Evolutionary conservation across 2,113 vertebrate genomes (phyloP), one percentile per base, ranked within the genome.

Genomic region (Collichthys lucidus): DNA sequence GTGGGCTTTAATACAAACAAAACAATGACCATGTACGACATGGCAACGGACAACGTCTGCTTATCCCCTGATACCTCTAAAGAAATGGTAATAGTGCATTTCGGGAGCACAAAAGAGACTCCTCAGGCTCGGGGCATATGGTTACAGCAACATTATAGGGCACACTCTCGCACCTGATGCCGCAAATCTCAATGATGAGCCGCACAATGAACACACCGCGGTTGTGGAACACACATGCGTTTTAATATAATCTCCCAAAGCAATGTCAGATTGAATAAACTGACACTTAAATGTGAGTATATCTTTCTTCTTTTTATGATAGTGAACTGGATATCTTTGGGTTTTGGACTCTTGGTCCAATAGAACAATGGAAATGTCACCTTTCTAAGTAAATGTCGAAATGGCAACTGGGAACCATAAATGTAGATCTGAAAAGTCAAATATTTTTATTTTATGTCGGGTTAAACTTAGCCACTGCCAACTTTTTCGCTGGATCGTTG

Each of bases 11-110:
- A 91, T 80, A 86, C 91, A 94, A 93, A 94, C 91, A 93, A 92
- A 94, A 91, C 93, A 93, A 92, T 84, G 89, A 84, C 90, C 82
- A 74, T 90, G 90, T 88, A 90, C 85, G 88, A 93, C 89, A 91
- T 68, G 91, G 90, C 87, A 83, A 87, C 35, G 72, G 73, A 86
- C 81, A 60, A 85, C 52, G 46, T 84, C 88, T 90, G 78, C 91
- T 87, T 87, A 93, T 91, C 88, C 86, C 84, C 74, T 59, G 78
- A 84, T 91, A 85, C 86, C 66, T 82, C 87, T 86, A 91, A 92
- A 93, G 91, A 94, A 87, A 94, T 94, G 91, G 82, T 93, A 92
- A 93, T 91, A 49, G 86, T 79, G 76, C 67, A 67, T 90, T 86
- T 88, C 57, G 47, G 55, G n/a, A 75, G 60, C 70, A 92, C 85